Conservation (phyloP, 2,797 vertebrate genomes). For the Aplochiton taeniatus region DNA sequence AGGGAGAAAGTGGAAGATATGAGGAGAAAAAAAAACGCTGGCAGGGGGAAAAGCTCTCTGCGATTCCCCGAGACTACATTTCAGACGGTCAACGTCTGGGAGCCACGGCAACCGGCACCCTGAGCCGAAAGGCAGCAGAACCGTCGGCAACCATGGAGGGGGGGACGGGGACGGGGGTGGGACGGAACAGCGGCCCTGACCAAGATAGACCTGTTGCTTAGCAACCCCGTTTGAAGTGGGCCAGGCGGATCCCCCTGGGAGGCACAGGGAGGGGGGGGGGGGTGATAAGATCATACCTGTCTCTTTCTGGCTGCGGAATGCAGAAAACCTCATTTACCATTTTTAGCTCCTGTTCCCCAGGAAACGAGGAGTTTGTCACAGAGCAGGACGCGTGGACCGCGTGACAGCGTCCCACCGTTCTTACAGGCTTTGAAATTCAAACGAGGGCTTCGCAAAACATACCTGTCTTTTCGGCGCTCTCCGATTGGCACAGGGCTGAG, state of each 20-base stretch:
- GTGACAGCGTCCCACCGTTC: too few species aligned
- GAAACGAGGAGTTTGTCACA: too few species aligned
- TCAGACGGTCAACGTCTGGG: constrained; percentile 40
- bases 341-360: too few species aligned
- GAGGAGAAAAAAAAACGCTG: too few species aligned
- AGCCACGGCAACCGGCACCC: background rate
- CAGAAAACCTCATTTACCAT: too few species aligned
- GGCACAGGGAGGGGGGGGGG: background rate
- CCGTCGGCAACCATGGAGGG: too few species aligned
- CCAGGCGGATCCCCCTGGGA: constrained; percentile 43
- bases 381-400: too few species aligned
- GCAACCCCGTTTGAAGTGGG: constrained; percentile 58
- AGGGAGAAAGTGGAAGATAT: too few species aligned
- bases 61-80: constrained; percentile 37
- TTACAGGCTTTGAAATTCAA: too few species aligned
- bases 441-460: too few species aligned
- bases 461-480: constrained; percentile 95
- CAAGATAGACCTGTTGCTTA: constrained; percentile 62
- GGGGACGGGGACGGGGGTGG: constrained; percentile 29
- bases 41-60: too few species aligned
- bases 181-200: constrained; percentile 38
- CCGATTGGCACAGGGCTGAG: constrained; percentile 87
- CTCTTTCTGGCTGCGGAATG: constrained; percentile 14
- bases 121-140: constrained; percentile 1
- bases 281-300: constrained; percentile 10